Evolutionary conservation across 2,797 vertebrate species (phyloP).

Genomic region (Enteromius treurensis): DNA sequence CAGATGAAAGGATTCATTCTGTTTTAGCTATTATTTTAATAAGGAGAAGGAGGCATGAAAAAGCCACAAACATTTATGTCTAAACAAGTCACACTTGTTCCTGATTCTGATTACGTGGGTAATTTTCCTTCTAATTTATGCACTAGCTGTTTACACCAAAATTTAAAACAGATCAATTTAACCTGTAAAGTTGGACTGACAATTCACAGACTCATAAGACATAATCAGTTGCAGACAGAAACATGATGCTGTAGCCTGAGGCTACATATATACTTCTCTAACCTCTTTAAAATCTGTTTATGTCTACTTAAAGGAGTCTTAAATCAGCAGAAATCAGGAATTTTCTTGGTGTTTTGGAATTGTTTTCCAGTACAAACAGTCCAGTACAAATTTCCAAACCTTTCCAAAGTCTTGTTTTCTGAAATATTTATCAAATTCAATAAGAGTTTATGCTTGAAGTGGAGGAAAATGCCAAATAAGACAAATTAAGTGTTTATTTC

Average conservation of each 20-base stretch:
- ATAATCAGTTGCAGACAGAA: background rate
- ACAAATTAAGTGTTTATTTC: background rate
- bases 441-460: too few relatives aligned
- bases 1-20: background rate
- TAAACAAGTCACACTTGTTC: constrained; percentile 7
- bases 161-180: constrained; percentile 1
- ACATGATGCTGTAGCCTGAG: constrained; percentile 16
- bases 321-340: background rate
- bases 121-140: constrained; percentile 11
- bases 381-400: too few relatives aligned
- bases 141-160: constrained; percentile 9
- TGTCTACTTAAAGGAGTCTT: background rate
- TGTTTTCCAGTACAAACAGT: background rate
- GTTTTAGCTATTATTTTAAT: constrained; percentile 1
- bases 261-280: background rate
- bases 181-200: constrained; percentile 24
- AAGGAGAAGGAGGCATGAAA: background rate
- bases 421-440: background rate
- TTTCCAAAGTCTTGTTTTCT: too few relatives aligned
- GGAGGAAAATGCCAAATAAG: background rate
- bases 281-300: background rate
- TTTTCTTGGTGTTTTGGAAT: background rate
- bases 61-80: background rate
- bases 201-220: constrained; percentile 4
- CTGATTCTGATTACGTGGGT: constrained; percentile 13